Base-by-base conservation (phyloP, 2,888 invertebrate species). In the Resseliella maxima region DNA sequence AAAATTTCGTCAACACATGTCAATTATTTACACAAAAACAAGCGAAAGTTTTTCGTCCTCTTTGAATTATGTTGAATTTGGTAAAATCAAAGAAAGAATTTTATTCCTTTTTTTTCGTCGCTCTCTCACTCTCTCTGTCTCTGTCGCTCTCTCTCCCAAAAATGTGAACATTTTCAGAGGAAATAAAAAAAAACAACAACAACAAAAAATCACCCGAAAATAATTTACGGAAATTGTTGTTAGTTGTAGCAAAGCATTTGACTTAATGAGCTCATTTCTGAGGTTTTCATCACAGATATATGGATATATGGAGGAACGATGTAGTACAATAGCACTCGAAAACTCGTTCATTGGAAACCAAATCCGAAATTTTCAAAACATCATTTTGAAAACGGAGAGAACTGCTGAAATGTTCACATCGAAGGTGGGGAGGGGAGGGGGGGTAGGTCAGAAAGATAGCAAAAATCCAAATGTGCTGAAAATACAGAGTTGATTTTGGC, bases 241-340 rank as follows among this genome's bases (percentile, higher is more conserved):
- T 10, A 38, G 12, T n/a, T 38, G 6, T 38, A 10, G 38, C 24
- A 24, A 38, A 83, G 83, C 38, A n/a, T 27, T 83, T 38, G 38
- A 21, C 12, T 83, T 21, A 83, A 38, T 83, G 41, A 83, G 83
- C 38, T n/a, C 38, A 38, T 38, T 1, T 0, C 1, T 38, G 36
- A 38, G 5, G n/a, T 83, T 18, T 83, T 38, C 10, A 38, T 83
- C 83, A n/a, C 38, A 38, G 41, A 38, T 83, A 83, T 83, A 83
- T 38, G 83, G 5, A 81, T 36, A 81, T 21, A 21, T 35, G 31
- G 15, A 3, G 18, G 24, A n/a, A 59, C 6, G 1, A 6, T 59
- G 24, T 24, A n/a, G 24, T 0, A 24, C n/a, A n/a, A n/a, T 2
- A 41, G 46, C 8, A 50, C 46, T 18, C 8, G 15, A 18, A 6